These are phyloP conservation scores for Acipenser oxyrinchus DNA, from an alignment of 2,797 vertebrate species.

Conservation along the genomic window DNA sequence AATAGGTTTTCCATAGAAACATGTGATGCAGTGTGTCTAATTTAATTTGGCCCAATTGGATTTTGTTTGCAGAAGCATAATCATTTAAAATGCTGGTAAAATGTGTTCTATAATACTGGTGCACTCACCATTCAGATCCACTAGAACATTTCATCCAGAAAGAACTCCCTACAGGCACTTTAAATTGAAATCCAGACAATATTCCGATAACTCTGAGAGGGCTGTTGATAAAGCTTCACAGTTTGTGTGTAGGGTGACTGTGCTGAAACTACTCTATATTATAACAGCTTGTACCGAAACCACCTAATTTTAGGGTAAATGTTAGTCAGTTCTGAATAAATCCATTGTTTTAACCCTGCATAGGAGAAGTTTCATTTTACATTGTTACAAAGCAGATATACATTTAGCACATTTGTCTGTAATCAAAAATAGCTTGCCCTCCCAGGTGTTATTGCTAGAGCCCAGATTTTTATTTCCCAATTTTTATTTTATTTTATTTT, in stretches of 20 bases:
- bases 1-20: slow-evolving; percentile 22
- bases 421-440: background rate
- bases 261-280: slow-evolving; percentile 9
- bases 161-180: slow-evolving; percentile 1
- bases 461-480: background rate
- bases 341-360: background rate
- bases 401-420: background rate
- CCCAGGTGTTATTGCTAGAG: background rate
- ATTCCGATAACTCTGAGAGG: slow-evolving; percentile 28
- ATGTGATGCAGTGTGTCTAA: background rate
- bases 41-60: background rate
- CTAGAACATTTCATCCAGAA: slow-evolving; percentile 20
- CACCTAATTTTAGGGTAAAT: background rate
- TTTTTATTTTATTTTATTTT: background rate
- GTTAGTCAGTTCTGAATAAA: too few species aligned
- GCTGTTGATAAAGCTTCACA: slow-evolving; percentile 26
- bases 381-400: background rate
- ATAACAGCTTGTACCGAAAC: background rate
- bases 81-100: slow-evolving; percentile 15
- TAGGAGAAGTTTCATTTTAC: background rate
- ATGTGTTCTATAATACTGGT: slow-evolving; percentile 18
- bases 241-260: slow-evolving; percentile 15
- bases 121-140: slow-evolving; percentile 14
- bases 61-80: slow-evolving; percentile 29
- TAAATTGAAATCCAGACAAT: slow-evolving; percentile 34